These are phyloP conservation scores for Drosophila lowei DNA, from an alignment of 1,140 invertebrate genomes.

Conservation along the genomic window DNA sequence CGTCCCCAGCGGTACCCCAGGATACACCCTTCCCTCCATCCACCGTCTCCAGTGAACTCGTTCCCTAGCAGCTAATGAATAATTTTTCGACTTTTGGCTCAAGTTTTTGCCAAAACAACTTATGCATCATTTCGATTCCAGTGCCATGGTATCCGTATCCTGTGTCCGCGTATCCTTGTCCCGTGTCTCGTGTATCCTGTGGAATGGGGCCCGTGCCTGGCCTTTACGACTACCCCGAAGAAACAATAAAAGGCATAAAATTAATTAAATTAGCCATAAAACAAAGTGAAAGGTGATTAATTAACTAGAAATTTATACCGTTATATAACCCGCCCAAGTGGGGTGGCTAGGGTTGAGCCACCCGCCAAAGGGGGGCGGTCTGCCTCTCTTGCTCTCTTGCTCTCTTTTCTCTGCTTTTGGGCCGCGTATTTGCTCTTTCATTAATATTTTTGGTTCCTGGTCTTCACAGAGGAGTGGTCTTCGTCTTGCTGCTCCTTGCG, in stretches of 20 bases:
- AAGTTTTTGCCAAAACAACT: constrained; percentile 2
- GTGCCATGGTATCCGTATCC: constrained; percentile 21
- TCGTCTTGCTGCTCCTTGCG: neutral
- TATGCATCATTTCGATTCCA: constrained; percentile 31
- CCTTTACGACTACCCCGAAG: constrained; percentile 8
- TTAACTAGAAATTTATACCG: constrained; percentile 73
- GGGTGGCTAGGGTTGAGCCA: neutral
- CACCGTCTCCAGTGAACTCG: too few species aligned
- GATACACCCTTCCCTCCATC: too few species aligned
- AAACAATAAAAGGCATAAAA: constrained; percentile 68
- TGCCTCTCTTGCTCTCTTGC: neutral
- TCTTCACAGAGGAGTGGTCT: neutral
- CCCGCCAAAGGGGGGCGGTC: neutral
- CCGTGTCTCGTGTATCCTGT: neutral
- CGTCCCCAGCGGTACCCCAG: too few species aligned
- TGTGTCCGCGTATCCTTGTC: constrained; percentile 5
- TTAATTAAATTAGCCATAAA: constrained; percentile 74
- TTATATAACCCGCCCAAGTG: constrained; percentile 35
- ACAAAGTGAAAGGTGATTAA: constrained; percentile 74
- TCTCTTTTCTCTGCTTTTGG: constrained; percentile 25
- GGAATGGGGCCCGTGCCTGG: neutral
- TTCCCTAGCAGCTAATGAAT: constrained; percentile 27
- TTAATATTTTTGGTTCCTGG: constrained; percentile 62
- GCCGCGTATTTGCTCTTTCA: constrained; percentile 58
- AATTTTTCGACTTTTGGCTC: constrained; percentile 23